Evolutionary conservation across 2,797 vertebrate species (phyloP).

Genomic region (Vipera ursinii): DNA sequence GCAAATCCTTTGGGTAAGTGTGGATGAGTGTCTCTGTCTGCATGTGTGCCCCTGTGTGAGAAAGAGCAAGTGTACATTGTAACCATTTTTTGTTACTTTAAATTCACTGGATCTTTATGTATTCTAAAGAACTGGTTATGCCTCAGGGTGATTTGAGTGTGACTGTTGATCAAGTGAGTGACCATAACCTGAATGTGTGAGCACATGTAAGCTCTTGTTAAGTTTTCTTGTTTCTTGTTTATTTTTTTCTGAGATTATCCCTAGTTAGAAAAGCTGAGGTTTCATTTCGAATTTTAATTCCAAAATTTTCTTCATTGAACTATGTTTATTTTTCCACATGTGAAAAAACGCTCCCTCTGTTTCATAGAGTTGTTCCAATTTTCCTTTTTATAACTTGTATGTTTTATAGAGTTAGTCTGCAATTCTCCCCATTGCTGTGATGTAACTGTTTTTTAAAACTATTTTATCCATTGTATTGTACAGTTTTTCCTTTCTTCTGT

Average conservation of each 20-base stretch:
- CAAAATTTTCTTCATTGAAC: background rate
- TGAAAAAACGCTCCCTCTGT: background rate
- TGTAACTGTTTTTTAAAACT: background rate
- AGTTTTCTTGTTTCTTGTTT: background rate
- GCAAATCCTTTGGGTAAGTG: no score
- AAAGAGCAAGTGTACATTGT: no score
- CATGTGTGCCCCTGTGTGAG: no score
- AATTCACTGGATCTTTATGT: no score
- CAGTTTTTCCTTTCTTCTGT: background rate
- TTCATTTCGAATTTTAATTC: background rate
- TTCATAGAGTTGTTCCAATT: background rate
- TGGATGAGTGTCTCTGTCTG: no score
- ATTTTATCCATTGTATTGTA: background rate
- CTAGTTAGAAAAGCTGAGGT: background rate
- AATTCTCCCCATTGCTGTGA: background rate
- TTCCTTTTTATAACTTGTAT: background rate
- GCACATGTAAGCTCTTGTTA: background rate
- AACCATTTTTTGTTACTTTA: no score
- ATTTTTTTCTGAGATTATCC: background rate
- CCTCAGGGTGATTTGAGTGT: background rate
- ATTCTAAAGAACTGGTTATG: no score
- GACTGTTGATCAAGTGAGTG: background rate
- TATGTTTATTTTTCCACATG: background rate
- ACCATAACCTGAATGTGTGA: background rate
- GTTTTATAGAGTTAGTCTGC: background rate